A percentile compares a stretch with the other conserved stretches of the same genome.
Conservation (phyloP, 2,113 vertebrate genomes). For the Forbesichthys agassizii region DNA sequence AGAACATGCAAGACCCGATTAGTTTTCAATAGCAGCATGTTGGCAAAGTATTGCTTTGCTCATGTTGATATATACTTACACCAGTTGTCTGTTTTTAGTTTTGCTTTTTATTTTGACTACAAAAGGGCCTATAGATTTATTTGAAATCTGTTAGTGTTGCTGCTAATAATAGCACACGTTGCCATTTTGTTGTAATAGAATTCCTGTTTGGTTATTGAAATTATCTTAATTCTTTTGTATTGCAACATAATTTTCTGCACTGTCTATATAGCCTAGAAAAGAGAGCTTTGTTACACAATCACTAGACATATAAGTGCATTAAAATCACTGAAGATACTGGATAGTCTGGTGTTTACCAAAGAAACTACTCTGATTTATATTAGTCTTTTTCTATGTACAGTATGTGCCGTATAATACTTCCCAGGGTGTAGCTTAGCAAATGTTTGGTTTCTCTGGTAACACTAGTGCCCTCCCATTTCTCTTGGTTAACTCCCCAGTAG, state of each 20-base stretch:
- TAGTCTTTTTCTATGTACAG: constrained; percentile 42
- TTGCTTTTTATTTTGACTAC: constrained; percentile 35
- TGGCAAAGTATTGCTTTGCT: constrained; percentile 52
- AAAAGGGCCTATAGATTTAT: neutral
- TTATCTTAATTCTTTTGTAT: constrained; percentile 26
- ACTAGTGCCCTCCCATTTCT: constrained; percentile 28
- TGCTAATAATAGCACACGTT: constrained; percentile 25
- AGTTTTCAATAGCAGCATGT: constrained; percentile 61
- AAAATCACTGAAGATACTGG: constrained; percentile 19
- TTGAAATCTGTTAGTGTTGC: constrained; percentile 37
- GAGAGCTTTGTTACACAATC: constrained; percentile 29
- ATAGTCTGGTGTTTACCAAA: constrained; percentile 66
- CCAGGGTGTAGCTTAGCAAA: constrained; percentile 46
- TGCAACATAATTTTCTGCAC: constrained; percentile 11
- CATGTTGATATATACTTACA: constrained; percentile 40
- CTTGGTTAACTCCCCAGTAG: constrained; percentile 48
- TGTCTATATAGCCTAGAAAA: neutral
- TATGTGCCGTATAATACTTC: neutral
- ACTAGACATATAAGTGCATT: constrained; percentile 26
- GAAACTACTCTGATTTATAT: constrained; percentile 62
- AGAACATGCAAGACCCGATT: constrained; percentile 58
- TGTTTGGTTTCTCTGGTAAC: constrained; percentile 44
- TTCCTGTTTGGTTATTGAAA: constrained; percentile 24
- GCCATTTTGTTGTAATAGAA: constrained; percentile 30
- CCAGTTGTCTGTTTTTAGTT: constrained; percentile 26